Conservation (phyloP, 2,888 invertebrate species). For the Drosophila limbata region DNA sequence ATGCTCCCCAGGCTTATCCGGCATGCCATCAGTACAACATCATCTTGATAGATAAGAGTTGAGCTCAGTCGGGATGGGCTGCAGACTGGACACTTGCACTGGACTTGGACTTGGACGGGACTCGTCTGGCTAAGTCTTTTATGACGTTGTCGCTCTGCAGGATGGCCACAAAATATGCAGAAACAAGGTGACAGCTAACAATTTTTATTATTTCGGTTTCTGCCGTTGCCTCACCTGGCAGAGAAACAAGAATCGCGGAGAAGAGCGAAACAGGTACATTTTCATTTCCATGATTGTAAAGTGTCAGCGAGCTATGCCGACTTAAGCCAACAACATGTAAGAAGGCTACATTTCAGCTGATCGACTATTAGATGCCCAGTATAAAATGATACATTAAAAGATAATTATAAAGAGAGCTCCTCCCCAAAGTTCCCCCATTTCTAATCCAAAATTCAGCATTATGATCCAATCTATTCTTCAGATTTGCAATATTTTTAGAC, state of each 20-base stretch:
- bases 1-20: conserved; percentile 61
- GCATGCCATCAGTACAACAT: conserved; percentile 73
- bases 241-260: conserved; percentile 51
- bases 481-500: too few species aligned
- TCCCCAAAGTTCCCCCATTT: too few species aligned
- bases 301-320: conserved; percentile 48
- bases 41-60: conserved; percentile 72
- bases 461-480: too few species aligned
- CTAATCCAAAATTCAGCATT: too few species aligned
- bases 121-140: conserved; percentile 45
- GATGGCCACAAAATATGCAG: conserved; percentile 64
- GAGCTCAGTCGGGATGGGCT: conserved; percentile 18
- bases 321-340: not conserved
- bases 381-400: too few species aligned
- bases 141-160: conserved; percentile 54
- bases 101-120: too few species aligned
- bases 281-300: conserved; percentile 59
- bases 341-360: not conserved
- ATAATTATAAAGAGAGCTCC: too few species aligned
- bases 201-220: conserved; percentile 51
- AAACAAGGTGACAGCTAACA: conserved; percentile 72
- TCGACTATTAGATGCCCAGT: not conserved
- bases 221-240: conserved; percentile 17
- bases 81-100: too few species aligned
- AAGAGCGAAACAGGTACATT: conserved; percentile 68